Percentiles rank a stretch among this genome's conserved stretches.
phyloP scores from a whole-genome alignment of 2,113 vertebrate genomes.

The Rattus rattus region DNA sequence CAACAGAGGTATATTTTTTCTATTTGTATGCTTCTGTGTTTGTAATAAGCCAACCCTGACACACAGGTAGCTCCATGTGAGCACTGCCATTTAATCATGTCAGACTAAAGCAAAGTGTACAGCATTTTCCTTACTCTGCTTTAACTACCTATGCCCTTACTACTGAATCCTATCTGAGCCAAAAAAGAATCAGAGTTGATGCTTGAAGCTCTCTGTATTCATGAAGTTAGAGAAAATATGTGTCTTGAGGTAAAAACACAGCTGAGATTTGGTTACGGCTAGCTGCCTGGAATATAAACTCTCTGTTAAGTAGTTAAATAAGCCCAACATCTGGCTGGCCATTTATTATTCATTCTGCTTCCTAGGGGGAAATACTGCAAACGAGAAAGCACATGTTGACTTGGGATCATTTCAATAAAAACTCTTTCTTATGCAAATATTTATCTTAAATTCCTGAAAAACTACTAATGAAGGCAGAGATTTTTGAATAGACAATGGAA shows the following conservation, averaged over 20 bases:
- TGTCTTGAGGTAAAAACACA: conserved; percentile 69
- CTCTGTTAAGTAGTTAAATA: conserved; percentile 71
- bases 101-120: conserved; percentile 40
- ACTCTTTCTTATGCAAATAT: conserved; percentile 76
- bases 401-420: conserved; percentile 79
- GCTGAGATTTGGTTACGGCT: conserved; percentile 71
- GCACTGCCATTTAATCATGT: not conserved
- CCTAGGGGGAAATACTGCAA: conserved; percentile 71
- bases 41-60: conserved; percentile 15
- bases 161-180: conserved; percentile 55
- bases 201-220: conserved; percentile 56
- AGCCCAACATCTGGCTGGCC: conserved; percentile 75
- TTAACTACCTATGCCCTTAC: conserved; percentile 23
- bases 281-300: conserved; percentile 78
- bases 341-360: conserved; percentile 76
- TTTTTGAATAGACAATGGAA: conserved; percentile 55
- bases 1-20: not conserved
- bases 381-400: conserved; percentile 78
- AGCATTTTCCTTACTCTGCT: conserved; percentile 37
- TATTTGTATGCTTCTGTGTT: conserved; percentile 11
- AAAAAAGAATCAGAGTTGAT: not conserved
- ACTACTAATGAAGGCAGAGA: conserved; percentile 66
- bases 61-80: not conserved
- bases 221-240: conserved; percentile 60
- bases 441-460: conserved; percentile 76